phyloP scores from a whole-genome alignment of 2,888 invertebrate species.

The Athetis lepigone region DNA sequence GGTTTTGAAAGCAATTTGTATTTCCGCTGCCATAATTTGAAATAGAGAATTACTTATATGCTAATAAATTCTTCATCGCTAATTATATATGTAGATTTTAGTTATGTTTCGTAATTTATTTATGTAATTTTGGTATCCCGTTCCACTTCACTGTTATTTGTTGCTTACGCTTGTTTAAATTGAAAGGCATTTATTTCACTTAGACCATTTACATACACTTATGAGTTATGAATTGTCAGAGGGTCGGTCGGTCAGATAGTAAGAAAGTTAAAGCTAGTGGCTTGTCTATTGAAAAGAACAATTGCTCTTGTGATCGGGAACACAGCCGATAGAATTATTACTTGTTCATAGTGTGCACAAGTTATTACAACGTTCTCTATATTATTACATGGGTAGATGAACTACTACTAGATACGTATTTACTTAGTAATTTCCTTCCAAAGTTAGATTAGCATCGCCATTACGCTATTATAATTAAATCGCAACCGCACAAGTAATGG shows the following conservation, averaged over 20 bases:
- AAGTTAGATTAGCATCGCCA: constrained; percentile 13
- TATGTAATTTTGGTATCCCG: background rate
- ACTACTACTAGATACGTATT: background rate
- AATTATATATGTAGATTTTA: constrained; percentile 33
- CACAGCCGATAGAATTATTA: too few relatives aligned
- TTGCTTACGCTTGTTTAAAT: too few relatives aligned
- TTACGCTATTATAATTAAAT: constrained; percentile 20
- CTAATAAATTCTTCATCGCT: constrained; percentile 50
- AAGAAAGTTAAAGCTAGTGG: too few relatives aligned
- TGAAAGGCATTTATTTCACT: too few relatives aligned
- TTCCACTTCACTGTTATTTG: background rate
- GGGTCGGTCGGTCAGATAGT: too few relatives aligned
- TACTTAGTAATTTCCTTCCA: constrained; percentile 12
- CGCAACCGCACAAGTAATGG: constrained; percentile 13
- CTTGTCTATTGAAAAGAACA: too few relatives aligned
- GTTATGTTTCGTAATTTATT: constrained; percentile 33
- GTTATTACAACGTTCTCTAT: too few relatives aligned
- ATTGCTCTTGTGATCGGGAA: too few relatives aligned
- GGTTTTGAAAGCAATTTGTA: constrained; percentile 60
- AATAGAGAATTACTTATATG: constrained; percentile 26
- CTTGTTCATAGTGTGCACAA: background rate
- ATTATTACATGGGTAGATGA: background rate
- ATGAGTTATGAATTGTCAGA: too few relatives aligned
- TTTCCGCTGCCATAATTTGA: constrained; percentile 48
- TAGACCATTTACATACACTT: too few relatives aligned